A percentile compares a stretch with the other conserved stretches of the same genome.
Evolutionary conservation across 1,140 invertebrate genomes (phyloP).

Genomic region (Acromyrmex heyeri): DNA sequence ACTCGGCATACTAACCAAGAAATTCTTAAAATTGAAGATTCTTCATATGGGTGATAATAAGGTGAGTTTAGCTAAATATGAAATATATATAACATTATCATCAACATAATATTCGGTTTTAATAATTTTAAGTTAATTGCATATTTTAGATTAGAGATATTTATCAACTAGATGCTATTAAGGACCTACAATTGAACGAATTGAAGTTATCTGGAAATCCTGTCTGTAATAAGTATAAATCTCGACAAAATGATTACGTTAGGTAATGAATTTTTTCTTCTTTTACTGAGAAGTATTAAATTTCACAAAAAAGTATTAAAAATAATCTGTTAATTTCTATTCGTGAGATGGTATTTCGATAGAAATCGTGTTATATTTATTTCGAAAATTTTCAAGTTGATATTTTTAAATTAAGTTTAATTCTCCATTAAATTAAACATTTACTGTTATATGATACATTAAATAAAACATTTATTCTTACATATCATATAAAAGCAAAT

Average conservation of each 20-base stretch:
- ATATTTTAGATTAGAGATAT: constrained; percentile 90
- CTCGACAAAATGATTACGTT: constrained; percentile 91
- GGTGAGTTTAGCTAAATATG: constrained; percentile 87
- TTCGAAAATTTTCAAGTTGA: neutral
- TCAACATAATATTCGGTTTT: neutral
- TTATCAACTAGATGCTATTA: constrained; percentile 90
- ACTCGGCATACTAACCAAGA: constrained; percentile 88
- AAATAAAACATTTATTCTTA: too few species aligned
- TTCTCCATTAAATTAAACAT: neutral
- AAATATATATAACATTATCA: neutral
- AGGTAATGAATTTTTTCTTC: constrained; percentile 89
- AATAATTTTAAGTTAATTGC: constrained; percentile 13
- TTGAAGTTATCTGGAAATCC: constrained; percentile 94
- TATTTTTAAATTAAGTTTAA: neutral
- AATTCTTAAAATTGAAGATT: constrained; percentile 92
- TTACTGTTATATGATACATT: too few species aligned
- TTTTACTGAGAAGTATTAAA: constrained; percentile 1
- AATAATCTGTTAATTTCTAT: neutral
- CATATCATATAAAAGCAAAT: too few species aligned
- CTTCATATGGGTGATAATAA: constrained; percentile 94
- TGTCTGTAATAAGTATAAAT: constrained; percentile 92
- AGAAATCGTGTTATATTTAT: neutral
- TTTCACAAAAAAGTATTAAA: neutral
- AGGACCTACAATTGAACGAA: constrained; percentile 91
- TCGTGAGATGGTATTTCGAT: neutral